phyloP scores from a whole-genome alignment of 1,140 invertebrate genomes.

The Portunus trituberculatus region DNA sequence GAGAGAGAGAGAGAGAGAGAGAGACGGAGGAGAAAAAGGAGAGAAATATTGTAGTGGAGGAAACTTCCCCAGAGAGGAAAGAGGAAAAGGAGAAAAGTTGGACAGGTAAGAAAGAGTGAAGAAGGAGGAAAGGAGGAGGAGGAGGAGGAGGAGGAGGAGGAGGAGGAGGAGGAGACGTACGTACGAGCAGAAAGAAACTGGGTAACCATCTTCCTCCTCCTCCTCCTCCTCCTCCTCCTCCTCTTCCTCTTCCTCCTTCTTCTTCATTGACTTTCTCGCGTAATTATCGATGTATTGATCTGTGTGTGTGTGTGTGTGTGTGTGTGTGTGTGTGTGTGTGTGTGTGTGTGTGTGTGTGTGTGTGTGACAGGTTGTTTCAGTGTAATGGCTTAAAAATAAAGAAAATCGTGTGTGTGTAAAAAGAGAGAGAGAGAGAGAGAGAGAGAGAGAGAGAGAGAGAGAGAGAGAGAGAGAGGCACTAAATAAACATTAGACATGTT shows the following conservation, averaged over 20 bases:
- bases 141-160: not conserved
- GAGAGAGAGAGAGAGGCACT: not conserved
- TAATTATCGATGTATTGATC: not conserved
- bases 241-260: not conserved
- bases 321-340: slow-evolving; percentile 20
- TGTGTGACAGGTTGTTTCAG: not conserved
- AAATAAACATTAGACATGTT: not conserved
- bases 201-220: not conserved
- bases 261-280: not conserved
- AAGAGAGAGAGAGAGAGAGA: slow-evolving; percentile 12
- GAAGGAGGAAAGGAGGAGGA: not conserved
- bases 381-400: no score
- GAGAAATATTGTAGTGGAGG: not conserved
- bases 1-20: no score
- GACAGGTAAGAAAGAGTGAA: not conserved
- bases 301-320: not conserved
- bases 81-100: not conserved
- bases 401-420: not conserved
- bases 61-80: not conserved
- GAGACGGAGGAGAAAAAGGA: no score
- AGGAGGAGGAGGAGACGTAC: not conserved
- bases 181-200: not conserved
- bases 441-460: slow-evolving; percentile 20
- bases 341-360: slow-evolving; percentile 1
- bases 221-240: not conserved